These are phyloP conservation scores for Megaustenia siamemsis DNA, from an alignment of 2,888 invertebrate species.

Conservation along the genomic window DNA sequence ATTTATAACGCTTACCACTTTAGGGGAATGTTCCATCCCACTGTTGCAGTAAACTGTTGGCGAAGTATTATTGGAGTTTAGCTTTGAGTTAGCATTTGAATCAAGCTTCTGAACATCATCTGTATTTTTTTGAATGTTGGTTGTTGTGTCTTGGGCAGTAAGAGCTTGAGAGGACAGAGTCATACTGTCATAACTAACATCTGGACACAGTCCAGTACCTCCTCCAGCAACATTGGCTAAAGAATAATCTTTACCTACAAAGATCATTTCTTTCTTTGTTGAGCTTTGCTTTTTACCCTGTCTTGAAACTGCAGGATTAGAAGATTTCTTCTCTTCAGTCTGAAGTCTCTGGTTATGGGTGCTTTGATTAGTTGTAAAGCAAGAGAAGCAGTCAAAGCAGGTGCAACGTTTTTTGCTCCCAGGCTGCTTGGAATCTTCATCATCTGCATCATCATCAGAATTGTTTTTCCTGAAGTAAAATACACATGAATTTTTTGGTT, in stretches of 20 bases:
- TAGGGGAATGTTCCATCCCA: background rate
- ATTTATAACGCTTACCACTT: background rate
- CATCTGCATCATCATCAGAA: background rate
- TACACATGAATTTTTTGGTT: background rate
- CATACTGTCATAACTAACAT: background rate
- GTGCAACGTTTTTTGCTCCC: background rate
- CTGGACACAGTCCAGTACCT: background rate
- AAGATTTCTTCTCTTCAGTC: background rate
- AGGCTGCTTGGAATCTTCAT: background rate
- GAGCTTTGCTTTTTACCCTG: background rate
- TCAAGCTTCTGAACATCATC: background rate
- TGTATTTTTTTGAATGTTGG: background rate
- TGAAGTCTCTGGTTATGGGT: background rate
- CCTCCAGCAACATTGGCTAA: background rate
- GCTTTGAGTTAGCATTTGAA: constrained; percentile 1
- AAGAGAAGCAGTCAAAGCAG: background rate
- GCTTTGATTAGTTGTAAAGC: background rate
- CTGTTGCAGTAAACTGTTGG: background rate
- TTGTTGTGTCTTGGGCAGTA: background rate
- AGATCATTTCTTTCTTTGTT: too few relatives aligned
- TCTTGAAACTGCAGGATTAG: background rate
- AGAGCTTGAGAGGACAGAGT: background rate
- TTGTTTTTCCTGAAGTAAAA: constrained; percentile 10
- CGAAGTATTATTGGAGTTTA: background rate
- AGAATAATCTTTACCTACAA: background rate